These are phyloP conservation scores for Dysmachus trigonus DNA, from an alignment of 2,888 invertebrate genomes.

Conservation along the genomic window DNA sequence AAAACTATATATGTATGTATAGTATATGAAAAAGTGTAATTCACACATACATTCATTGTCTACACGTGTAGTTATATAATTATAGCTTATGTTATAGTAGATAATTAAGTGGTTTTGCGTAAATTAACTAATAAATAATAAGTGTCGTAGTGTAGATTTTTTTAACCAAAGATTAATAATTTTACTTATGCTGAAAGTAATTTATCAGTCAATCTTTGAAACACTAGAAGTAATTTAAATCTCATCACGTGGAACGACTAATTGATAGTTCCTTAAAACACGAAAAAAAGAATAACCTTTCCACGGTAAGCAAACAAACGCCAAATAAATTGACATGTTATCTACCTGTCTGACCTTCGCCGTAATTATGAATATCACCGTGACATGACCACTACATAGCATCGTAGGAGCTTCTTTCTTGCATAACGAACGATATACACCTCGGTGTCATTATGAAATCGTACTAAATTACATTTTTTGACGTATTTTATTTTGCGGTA, in stretches of 20 bases:
- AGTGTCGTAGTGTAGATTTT: too few species aligned
- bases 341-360: background rate
- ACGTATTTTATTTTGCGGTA: background rate
- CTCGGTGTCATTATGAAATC: background rate
- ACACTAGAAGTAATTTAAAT: background rate
- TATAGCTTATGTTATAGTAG: too few species aligned
- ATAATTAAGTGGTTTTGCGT: too few species aligned
- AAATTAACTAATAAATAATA: too few species aligned
- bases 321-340: background rate
- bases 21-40: too few species aligned
- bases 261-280: background rate
- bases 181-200: background rate
- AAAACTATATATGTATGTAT: too few species aligned
- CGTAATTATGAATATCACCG: background rate
- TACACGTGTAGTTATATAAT: too few species aligned
- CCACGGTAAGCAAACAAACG: background rate
- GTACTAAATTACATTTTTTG: background rate
- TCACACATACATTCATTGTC: too few species aligned
- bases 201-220: background rate
- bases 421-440: background rate
- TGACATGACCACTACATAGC: background rate
- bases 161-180: too few species aligned
- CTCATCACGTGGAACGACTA: background rate
- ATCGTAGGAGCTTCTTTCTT: background rate
- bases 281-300: background rate